Conservation (phyloP, 2,888 invertebrate genomes). For the Mongoloraphidia duomilia region DNA sequence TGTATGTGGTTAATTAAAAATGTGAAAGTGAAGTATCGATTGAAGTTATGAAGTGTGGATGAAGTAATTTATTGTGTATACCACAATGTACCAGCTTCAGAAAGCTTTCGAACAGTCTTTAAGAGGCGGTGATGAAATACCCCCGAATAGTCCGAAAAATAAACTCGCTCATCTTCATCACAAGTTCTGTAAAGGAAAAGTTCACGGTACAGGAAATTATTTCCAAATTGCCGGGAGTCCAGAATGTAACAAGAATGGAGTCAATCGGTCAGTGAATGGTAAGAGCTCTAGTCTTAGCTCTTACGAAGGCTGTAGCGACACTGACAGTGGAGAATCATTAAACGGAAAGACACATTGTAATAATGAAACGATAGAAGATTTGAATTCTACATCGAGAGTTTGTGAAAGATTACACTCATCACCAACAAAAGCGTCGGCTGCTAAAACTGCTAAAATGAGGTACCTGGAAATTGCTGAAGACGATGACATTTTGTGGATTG, state of each 20-base stretch:
- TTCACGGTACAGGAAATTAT: conserved; percentile 56
- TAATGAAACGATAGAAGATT: conserved; percentile 8
- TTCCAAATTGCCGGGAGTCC: neutral
- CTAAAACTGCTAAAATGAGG: conserved; percentile 45
- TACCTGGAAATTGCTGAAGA: conserved; percentile 35
- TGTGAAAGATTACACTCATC: conserved; percentile 39
- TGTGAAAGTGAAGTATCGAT: conserved; percentile 28
- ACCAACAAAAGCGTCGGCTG: conserved; percentile 42
- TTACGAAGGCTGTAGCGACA: conserved; percentile 50
- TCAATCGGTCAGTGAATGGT: conserved; percentile 26
- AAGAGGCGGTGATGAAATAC: conserved; percentile 35
- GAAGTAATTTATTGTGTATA: conserved; percentile 22
- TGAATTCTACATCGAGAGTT: conserved; percentile 24
- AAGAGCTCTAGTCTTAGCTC: conserved; percentile 44
- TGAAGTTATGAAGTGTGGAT: conserved; percentile 23
- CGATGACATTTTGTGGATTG: conserved; percentile 19
- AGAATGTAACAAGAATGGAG: conserved; percentile 7
- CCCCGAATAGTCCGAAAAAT: conserved; percentile 35
- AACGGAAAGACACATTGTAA: conserved; percentile 1
- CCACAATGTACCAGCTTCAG: conserved; percentile 37
- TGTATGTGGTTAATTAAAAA: no score
- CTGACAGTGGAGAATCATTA: conserved; percentile 42
- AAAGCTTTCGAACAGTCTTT: conserved; percentile 44
- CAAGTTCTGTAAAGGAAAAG: conserved; percentile 59
- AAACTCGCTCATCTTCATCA: conserved; percentile 44